Evolutionary conservation across 1,140 invertebrate genomes (phyloP), one percentile per base, ranked within the genome.

Genomic region (Drosophila bocqueti): DNA sequence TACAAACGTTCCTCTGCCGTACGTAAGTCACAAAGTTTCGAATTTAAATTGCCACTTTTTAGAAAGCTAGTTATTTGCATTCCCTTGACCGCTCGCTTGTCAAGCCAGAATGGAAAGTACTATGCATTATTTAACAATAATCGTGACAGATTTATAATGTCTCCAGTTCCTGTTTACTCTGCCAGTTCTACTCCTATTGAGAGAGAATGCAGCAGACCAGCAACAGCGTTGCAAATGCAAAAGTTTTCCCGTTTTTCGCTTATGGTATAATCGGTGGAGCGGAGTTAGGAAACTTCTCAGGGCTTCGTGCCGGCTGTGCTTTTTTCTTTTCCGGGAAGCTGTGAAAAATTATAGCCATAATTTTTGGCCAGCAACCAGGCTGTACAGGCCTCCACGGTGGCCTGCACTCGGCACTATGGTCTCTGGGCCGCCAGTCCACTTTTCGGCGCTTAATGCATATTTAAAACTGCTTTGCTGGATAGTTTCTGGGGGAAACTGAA

Each of bases 261-360:
- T 82, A 73, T 47, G 21, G 63, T 46, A 82, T 82, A 82, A 82
- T 82, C 80, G 67, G 40, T 60, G 49, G 46, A 45, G 52, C 58
- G 52, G 43, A 79, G 64, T 72, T 71, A n/a, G 62, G 42, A 46
- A 63, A 58, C 47, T 73, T 59, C 16, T 16, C 47, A 10, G 15
- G 40, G 49, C 47, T 52, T 18, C 46, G 45, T 38, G 55, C 55
- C 24, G 47, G 45, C 34, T 50, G 60, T 40, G 36, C 43, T 63
- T 18, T 38, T 40, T 62, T 49, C 29, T 59, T 49, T 7, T 7
- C n/a, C 71, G 55, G 50, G 42, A 38, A 69, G 67, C 64, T 84
- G 73, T 89, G 85, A 89, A 79, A 89, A 89, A 89, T 89, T 84
- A 84, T 81, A 72, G 81, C 69, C 85, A 89, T 84, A 79, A 90